Conservation (phyloP, 2,888 invertebrate species). For the Ophioninae sp. region DNA sequence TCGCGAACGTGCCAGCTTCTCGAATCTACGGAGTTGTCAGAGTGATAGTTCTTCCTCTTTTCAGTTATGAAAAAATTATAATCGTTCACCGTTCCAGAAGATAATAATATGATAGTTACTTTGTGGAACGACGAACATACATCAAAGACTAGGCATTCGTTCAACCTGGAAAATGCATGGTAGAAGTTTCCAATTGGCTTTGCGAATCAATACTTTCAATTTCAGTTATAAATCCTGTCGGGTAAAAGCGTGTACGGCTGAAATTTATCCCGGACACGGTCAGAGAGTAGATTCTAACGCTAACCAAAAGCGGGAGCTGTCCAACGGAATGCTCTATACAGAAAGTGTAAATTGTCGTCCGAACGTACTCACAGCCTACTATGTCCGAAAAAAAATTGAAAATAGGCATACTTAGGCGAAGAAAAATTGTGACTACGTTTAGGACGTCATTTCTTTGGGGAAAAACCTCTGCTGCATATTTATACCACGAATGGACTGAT, state of each 20-base stretch:
- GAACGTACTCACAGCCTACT: no score
- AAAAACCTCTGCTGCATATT: no score
- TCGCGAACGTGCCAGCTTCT: constrained; percentile 13
- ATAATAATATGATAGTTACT: not conserved
- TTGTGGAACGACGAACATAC: no score
- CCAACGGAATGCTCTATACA: no score
- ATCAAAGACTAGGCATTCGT: not conserved
- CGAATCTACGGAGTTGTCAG: not conserved
- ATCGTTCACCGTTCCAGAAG: not conserved
- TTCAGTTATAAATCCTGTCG: not conserved
- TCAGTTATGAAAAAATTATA: constrained; percentile 9
- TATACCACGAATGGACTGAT: no score
- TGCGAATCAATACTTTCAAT: constrained; percentile 5
- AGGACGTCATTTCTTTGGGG: no score
- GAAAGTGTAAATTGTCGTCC: no score
- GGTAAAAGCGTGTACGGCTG: not conserved
- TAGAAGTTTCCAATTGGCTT: not conserved
- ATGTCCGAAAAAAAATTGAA: no score
- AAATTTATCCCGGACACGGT: not conserved
- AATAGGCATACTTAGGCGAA: no score
- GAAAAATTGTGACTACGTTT: no score
- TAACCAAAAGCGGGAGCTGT: no score
- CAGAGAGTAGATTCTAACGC: no score
- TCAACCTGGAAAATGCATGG: not conserved
- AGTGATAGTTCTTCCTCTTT: not conserved